Conservation (phyloP, 64 coral and sea anemone genomes). For the Stichodactyla helianthus region DNA sequence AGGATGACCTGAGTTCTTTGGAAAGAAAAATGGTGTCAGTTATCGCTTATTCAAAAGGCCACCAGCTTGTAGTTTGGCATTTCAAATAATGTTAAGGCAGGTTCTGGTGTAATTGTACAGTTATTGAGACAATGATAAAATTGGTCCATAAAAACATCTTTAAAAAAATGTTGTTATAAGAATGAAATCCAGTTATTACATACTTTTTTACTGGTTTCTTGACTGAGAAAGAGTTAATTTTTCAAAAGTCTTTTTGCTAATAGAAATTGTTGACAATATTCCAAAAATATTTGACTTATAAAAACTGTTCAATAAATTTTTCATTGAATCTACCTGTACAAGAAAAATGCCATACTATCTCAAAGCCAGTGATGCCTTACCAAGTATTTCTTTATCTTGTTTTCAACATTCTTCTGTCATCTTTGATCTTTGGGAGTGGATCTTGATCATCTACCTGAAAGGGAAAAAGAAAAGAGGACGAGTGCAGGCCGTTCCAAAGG, state of each 20-base stretch:
- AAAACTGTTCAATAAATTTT: background rate
- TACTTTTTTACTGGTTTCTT: no score
- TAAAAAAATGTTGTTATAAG: no score
- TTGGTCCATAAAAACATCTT: no score
- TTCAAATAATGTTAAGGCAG: background rate
- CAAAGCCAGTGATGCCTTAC: conserved; percentile 25
- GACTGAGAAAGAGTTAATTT: no score
- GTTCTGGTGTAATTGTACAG: background rate
- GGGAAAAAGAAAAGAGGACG: conserved; percentile 90
- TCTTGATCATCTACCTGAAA: conserved; percentile 63
- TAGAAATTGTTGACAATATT: no score
- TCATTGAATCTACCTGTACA: background rate
- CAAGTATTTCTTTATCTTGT: conserved; percentile 1
- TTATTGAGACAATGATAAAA: no score
- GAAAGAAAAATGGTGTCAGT: conserved; percentile 29
- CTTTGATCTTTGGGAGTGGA: background rate
- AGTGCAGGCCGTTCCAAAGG: conserved; percentile 77
- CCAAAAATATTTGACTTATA: background rate
- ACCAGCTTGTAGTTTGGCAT: conserved; percentile 14
- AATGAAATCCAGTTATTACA: no score
- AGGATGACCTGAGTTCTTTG: conserved; percentile 23
- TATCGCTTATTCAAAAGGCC: conserved; percentile 1
- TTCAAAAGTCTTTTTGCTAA: no score
- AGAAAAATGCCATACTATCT: conserved; percentile 13
- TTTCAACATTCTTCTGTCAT: background rate